Base-by-base conservation (phyloP, 2,113 vertebrate genomes). In the Atherinomorus stipes region DNA sequence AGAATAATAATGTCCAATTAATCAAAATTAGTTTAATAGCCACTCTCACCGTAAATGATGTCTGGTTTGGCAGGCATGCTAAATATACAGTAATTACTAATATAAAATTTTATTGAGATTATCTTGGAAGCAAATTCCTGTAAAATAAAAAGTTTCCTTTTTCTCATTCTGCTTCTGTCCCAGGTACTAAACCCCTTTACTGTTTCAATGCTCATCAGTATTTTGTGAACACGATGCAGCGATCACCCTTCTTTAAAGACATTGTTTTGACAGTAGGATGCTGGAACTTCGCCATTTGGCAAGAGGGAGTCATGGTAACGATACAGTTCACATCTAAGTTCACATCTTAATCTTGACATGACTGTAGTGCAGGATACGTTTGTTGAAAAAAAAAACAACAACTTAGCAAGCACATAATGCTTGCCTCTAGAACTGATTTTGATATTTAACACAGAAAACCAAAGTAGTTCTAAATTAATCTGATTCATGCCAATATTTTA, bases 281-380 rank as follows among this genome's bases (percentile, higher is more conserved):
- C 12, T 95, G 85, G 91, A 95, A 93, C 28, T 93, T 99, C 77
- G 95, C 96, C 84, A 94, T 99, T 89, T 99, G 96, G 96, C 97
- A 95, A 80, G 97, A 99, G 88, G 94, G 91, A 8, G 71, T 96
- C 52, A 90, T 81, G 88, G 98, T 99, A 94, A 94, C 52, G 53
- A 42, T 47, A 49, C 23, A 21, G 16, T 3, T 4, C 5, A 25
- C 31, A 16, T 16, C 5, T 8, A 18, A 25, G 16, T 6, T 8
- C 2, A 25, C 31, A 16, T 16, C 5, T 4, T 18, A n/a, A 42
- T 22, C 19, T 11, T 13, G 1, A 10, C 4, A 19, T 59, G 44
- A 38, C 0, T 3, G 18, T 26, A 31, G 37, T 44, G 31, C 7
- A 5, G 38, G 10, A 12, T 10, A 12, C 38, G 1, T 10, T 40